phyloP scores from a whole-genome alignment of 2,797 vertebrate species.

The Zonotrichia albicollis region DNA sequence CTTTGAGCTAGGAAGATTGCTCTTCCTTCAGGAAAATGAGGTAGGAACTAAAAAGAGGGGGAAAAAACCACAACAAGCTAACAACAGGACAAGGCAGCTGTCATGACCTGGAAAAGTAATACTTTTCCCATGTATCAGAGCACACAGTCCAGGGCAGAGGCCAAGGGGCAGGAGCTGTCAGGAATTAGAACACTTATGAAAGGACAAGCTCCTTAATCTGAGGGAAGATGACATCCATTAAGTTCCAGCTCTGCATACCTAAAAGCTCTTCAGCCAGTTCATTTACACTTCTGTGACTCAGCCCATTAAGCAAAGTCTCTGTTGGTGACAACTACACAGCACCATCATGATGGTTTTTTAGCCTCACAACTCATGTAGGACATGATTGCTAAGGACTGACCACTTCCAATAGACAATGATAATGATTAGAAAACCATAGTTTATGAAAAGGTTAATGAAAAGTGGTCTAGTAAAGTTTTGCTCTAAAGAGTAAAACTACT shows the following conservation, averaged over 20 bases:
- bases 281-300: background rate
- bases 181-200: background rate
- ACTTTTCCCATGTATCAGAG: background rate
- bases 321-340: background rate
- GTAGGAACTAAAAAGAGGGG: background rate
- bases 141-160: background rate
- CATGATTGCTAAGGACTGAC: background rate
- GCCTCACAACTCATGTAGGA: background rate
- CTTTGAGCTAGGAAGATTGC: background rate
- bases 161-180: fast-evolving
- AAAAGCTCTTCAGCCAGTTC: background rate
- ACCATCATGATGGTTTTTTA: background rate
- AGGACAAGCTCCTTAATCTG: background rate
- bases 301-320: background rate
- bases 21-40: background rate
- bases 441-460: background rate
- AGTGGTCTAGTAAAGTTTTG: background rate
- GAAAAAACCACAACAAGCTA: background rate
- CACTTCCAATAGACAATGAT: background rate
- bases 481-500: background rate
- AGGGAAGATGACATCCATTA: background rate
- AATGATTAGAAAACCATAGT: background rate
- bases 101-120: background rate
- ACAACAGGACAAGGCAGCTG: background rate
- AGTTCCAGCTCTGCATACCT: background rate